A percentile compares a stretch with the other conserved stretches of the same genome.
phyloP scores from a whole-genome alignment of 1,140 invertebrate species.

The Pomacea maculata region DNA sequence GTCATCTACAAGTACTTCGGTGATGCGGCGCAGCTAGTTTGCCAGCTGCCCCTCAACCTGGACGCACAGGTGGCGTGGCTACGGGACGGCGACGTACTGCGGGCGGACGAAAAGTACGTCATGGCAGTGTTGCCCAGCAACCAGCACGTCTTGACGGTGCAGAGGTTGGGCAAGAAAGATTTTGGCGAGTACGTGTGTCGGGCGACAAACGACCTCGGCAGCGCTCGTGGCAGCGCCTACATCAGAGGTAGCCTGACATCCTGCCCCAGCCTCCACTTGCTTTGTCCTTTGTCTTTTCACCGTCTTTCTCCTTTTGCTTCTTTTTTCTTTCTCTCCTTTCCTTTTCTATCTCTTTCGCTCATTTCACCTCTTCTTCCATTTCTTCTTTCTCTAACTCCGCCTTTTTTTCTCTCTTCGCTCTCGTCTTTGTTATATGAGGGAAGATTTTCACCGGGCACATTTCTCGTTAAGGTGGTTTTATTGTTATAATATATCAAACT shows the following conservation, averaged over 20 bases:
- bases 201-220: background rate
- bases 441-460: no score
- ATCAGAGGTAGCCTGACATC: background rate
- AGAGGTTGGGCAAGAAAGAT: background rate
- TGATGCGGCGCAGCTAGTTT: no score
- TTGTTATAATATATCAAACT: no score
- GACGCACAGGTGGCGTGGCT: no score
- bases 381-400: background rate
- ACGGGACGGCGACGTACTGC: no score
- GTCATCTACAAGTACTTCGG: no score
- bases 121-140: no score
- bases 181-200: conserved; percentile 7
- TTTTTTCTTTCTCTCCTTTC: background rate
- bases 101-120: no score
- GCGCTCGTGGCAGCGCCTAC: background rate
- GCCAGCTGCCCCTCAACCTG: no score
- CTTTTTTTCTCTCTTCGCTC: background rate
- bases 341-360: background rate
- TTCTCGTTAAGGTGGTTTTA: no score
- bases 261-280: background rate
- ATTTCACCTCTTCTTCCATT: background rate
- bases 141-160: background rate
- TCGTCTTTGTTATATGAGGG: no score
- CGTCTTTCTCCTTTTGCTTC: background rate
- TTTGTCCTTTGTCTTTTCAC: background rate